Percentiles rank a stretch among this genome's conserved stretches.
phyloP scores from a whole-genome alignment of 2,797 vertebrate species.

The Melanotaenia parkinsoni region DNA sequence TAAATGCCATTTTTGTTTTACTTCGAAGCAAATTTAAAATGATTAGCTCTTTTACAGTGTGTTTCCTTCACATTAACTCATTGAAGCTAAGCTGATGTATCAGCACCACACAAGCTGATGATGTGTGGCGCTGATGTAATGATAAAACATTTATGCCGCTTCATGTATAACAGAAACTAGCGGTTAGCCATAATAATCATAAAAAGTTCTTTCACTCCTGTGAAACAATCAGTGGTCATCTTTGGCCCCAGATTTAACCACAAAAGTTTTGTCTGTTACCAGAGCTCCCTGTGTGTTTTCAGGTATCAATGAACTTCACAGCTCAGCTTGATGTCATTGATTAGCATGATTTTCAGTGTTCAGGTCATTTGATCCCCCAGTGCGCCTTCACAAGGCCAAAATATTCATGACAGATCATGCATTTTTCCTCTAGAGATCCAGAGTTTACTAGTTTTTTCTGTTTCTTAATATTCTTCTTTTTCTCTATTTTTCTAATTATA shows the following conservation, averaged over 20 bases:
- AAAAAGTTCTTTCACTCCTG: not conserved
- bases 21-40: too few species aligned
- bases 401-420: not conserved
- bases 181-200: not conserved
- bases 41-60: too few species aligned
- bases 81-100: too few species aligned
- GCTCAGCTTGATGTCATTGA: constrained; percentile 52
- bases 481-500: not conserved
- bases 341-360: constrained; percentile 52
- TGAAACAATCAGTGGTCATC: not conserved
- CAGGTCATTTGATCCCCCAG: constrained; percentile 36
- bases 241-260: constrained; percentile 6
- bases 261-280: not conserved
- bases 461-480: constrained; percentile 8
- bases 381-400: constrained; percentile 19
- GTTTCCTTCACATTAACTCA: too few species aligned
- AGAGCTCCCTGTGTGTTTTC: constrained; percentile 20
- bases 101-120: too few species aligned
- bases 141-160: too few species aligned
- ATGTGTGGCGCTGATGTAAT: too few species aligned
- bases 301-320: constrained; percentile 27
- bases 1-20: too few species aligned
- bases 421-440: not conserved
- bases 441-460: constrained; percentile 1
- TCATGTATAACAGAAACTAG: too few species aligned